Base-by-base conservation (phyloP, 1,140 invertebrate species). In the Tetramorium parvispinum region DNA sequence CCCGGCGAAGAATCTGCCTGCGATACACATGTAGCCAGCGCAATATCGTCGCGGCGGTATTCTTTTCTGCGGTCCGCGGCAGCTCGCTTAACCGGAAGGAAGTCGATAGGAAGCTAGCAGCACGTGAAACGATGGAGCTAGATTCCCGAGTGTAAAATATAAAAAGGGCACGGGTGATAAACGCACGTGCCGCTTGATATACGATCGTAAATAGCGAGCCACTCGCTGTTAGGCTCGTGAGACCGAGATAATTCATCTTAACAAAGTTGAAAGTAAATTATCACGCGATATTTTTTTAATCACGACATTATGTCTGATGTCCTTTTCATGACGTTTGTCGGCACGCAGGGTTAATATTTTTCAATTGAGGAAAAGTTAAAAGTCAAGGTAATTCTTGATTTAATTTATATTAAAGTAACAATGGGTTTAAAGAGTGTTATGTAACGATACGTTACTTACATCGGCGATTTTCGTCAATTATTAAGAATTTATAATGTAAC, bases 81-180 rank as follows among this genome's bases (percentile, higher is more conserved):
- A 53, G 83, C 70, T 91, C 87, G 76, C 65, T 92, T 87, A 65
- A 92, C 75, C 88, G 87, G 79, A 90, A 88, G 83, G 85, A 90
- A 91, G 24, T 63, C 85, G 88, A 91, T 91, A 91, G 87, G 70
- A 87, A 91, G 87, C 87, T 85, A 83, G 61, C 21, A 85, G 83
- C 88, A 91, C 85, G 83, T 86, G 85, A 89, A 90, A 91, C 85
- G 86, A 87, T 81, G 78, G 55, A 85, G 83, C 87, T 88, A 86
- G 85, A 87, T 82, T 73, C 24, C 40, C 79, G 24, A 57, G 51
- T 59, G 40, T 55, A 27, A 71, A 57, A 81, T 70, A 68, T 81
- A 51, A 81, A 81, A 46, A 73, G 32, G 24, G 18, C 59, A 13
- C 18, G 43, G 18, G 43, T 66, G 63, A 81, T 55, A 81, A 66